Evolutionary conservation across 1,140 invertebrate species (phyloP), one percentile per base, ranked within the genome.

Genomic region (Tenebrio molitor): DNA sequence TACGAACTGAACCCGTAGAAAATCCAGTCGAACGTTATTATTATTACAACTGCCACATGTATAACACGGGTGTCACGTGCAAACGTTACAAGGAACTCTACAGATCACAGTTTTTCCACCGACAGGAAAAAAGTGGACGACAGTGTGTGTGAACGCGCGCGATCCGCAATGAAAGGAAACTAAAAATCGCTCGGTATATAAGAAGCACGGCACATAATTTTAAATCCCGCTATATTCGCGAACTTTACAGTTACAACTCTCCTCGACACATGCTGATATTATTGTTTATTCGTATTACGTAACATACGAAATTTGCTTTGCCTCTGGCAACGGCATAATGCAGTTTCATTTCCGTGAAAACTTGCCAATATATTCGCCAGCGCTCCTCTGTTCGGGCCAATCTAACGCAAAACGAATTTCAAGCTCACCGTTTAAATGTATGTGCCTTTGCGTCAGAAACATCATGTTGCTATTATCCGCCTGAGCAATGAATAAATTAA

Each of bases 201-300:
- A 29, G 50, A 25, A 29, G 50, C 50, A 58, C 15, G 50, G 21
- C 21, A 15, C 50, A 58, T 50, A 21, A 58, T 33, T 58, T 58
- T 58, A 58, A 58, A 58, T 58, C 50, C 64, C 64, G 64, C 64
- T 66, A 66, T 21, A 58, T 23, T 25, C 21, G 50, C 23, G 50
- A 58, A 58, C 44, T 50, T 50, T 58, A 58, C 50, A 58, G 50
- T 58, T 58, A 58, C 21, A 33, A 6, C 29, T 58, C 50, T 58
- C 50, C 21, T 29, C 50, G 23, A 29, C 50, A 58, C 19, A 58
- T 58, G 50, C 50, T 58, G 29, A 58, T 58, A 34, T 58, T 58
- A 29, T 58, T 58, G 50, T 58, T 29, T 25, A 58, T 58, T 29
- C 50, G 0, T 4, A 12, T 58, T 58, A 29, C 23, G 23, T 34